Conservation (phyloP, 2,888 invertebrate species). For the Sinhomidia bicolor region DNA sequence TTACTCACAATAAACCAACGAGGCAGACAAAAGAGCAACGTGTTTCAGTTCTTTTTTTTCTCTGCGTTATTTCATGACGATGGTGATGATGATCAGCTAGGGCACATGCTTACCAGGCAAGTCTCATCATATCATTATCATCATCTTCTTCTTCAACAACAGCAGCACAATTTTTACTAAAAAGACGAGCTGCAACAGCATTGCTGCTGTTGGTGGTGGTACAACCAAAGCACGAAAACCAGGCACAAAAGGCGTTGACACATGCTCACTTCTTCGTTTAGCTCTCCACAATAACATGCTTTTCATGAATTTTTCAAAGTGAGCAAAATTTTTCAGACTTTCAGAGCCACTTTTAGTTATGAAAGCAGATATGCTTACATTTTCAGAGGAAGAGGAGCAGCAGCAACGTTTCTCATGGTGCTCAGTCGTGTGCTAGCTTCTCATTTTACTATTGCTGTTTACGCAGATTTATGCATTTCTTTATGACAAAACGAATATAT, state of each 20-base stretch:
- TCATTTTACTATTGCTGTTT: constrained; percentile 42
- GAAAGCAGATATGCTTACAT: no score
- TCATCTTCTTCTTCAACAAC: neutral
- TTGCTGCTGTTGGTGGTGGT: neutral
- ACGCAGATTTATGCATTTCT: neutral
- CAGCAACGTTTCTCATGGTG: constrained; percentile 31
- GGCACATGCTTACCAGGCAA: constrained; percentile 60
- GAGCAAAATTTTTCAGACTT: neutral
- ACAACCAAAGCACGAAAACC: constrained; percentile 39
- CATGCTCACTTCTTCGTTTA: constrained; percentile 44
- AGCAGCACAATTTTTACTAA: neutral
- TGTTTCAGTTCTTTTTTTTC: neutral
- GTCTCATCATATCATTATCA: constrained; percentile 26
- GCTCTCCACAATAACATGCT: constrained; percentile 5
- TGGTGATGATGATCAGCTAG: neutral
- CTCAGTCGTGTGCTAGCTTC: no score
- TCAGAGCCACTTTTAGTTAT: no score
- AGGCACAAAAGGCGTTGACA: constrained; percentile 47
- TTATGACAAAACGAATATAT: neutral
- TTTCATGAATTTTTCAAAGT: constrained; percentile 28
- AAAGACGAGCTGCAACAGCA: neutral
- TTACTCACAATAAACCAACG: constrained; percentile 32
- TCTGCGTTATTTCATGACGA: constrained; percentile 1
- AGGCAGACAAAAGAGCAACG: constrained; percentile 36
- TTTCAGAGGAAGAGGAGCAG: neutral